A percentile compares a stretch with the other conserved stretches of the same genome.
Evolutionary conservation across 1,140 invertebrate species (phyloP).

Genomic region (Drosophila ohnishii): DNA sequence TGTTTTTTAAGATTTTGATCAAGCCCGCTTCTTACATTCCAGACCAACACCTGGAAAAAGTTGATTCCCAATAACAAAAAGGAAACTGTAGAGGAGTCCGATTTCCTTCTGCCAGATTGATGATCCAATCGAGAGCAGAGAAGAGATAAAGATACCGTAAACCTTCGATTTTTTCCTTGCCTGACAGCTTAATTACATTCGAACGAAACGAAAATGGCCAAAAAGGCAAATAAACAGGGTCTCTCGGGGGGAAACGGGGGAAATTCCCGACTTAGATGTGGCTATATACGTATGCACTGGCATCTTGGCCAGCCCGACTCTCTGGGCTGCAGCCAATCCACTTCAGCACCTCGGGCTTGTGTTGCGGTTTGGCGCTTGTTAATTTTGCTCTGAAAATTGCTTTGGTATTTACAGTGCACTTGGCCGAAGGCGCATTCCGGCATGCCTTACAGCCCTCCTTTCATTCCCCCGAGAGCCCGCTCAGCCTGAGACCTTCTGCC

Average conservation of each 20-base stretch:
- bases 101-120: slow-evolving; percentile 2
- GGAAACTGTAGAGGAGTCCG: neutral
- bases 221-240: slow-evolving; percentile 55
- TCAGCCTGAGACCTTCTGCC: slow-evolving; percentile 9
- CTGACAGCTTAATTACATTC: slow-evolving; percentile 64
- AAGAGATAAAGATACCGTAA: slow-evolving; percentile 11
- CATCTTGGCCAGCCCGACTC: slow-evolving; percentile 4
- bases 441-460: slow-evolving; percentile 24
- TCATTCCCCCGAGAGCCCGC: slow-evolving; percentile 27
- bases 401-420: slow-evolving; percentile 80
- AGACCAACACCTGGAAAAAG: neutral
- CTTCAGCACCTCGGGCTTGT: slow-evolving; percentile 57
- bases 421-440: slow-evolving; percentile 67
- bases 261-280: slow-evolving; percentile 48
- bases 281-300: slow-evolving; percentile 29
- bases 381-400: slow-evolving; percentile 78
- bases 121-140: slow-evolving; percentile 18
- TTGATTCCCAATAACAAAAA: neutral
- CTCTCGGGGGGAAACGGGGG: neutral
- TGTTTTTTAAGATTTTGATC: neutral
- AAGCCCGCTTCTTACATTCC: neutral
- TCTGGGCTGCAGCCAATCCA: slow-evolving; percentile 34
- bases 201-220: slow-evolving; percentile 43
- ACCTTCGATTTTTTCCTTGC: slow-evolving; percentile 20
- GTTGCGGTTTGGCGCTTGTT: slow-evolving; percentile 76